Evolutionary conservation across 2,113 vertebrate genomes (phyloP).

Genomic region (Amphiprion ocellaris): DNA sequence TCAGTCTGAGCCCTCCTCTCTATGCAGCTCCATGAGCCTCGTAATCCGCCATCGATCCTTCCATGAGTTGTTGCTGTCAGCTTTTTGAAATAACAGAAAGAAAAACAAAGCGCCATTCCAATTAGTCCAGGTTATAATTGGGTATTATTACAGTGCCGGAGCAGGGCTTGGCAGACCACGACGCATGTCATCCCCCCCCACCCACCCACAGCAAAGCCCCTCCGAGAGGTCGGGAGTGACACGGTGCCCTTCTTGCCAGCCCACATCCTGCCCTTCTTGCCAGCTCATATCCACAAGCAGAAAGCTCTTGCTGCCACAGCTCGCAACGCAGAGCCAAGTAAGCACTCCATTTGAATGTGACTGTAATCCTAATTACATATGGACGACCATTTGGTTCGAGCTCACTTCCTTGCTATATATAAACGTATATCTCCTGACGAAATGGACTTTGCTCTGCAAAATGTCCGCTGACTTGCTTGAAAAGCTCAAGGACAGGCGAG

Average conservation of each 20-base stretch:
- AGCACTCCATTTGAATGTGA: conserved; percentile 72
- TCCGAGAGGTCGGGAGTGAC: conserved; percentile 61
- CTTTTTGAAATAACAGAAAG: conserved; percentile 84
- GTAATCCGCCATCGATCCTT: conserved; percentile 87
- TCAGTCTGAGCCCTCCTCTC: conserved; percentile 80
- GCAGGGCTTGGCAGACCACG: conserved; percentile 59
- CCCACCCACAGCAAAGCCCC: conserved; percentile 59
- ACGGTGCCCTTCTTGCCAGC: conserved; percentile 72
- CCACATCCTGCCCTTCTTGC: conserved; percentile 60
- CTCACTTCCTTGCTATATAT: conserved; percentile 26
- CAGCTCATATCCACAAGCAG: conserved; percentile 65
- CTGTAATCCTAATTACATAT: conserved; percentile 71
- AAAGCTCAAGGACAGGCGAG: conserved; percentile 69
- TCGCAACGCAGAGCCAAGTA: conserved; percentile 58
- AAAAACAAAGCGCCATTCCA: conserved; percentile 80
- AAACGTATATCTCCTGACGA: conserved; percentile 34
- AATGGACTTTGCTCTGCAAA: conserved; percentile 53
- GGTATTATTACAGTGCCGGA: conserved; percentile 79
- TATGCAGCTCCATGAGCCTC: conserved; percentile 86
- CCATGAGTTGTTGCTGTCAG: conserved; percentile 86
- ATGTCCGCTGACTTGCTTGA: conserved; percentile 71
- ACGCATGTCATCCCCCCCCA: conserved; percentile 65
- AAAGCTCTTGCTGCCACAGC: conserved; percentile 59
- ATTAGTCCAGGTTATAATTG: conserved; percentile 84
- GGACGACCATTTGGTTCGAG: conserved; percentile 43